Evolutionary conservation across 2,113 vertebrate species (phyloP).

Genomic region (Pygoscelis antarcticus): DNA sequence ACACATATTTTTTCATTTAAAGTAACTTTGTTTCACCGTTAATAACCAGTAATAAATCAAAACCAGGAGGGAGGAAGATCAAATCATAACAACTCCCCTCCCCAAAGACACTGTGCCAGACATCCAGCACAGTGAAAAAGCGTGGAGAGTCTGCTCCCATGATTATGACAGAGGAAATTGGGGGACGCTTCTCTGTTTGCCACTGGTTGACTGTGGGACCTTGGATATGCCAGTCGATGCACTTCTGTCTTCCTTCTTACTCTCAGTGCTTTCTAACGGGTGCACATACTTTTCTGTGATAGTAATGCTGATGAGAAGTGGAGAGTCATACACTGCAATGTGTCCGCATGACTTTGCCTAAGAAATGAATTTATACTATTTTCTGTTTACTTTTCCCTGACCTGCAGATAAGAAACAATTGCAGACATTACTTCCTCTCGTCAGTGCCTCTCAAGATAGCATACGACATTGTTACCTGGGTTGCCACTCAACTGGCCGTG

Average conservation of each 20-base stretch:
- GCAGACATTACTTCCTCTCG: constrained; percentile 73
- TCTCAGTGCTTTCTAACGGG: not conserved
- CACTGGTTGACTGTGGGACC: not conserved
- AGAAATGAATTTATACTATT: not conserved
- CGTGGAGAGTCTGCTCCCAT: not conserved
- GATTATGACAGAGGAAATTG: not conserved
- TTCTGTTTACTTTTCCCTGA: not conserved
- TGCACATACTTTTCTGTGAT: not conserved
- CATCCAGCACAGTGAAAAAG: not conserved
- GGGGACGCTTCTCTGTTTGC: not conserved
- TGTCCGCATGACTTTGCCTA: rapidly evolving
- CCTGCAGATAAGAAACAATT: constrained; percentile 77
- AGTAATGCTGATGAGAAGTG: not conserved
- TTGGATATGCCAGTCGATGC: not conserved
- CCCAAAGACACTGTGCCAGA: not conserved
- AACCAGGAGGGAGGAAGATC: not conserved
- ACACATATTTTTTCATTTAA: not conserved
- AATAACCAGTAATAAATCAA: not conserved
- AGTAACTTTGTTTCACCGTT: not conserved
- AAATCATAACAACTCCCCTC: not conserved
- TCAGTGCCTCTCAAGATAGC: constrained; percentile 66
- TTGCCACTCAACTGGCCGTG: constrained; percentile 75
- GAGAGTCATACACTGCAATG: not conserved
- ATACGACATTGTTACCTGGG: constrained; percentile 76
- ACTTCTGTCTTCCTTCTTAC: not conserved